Evolutionary conservation across 2,888 invertebrate genomes (phyloP).

Genomic region (Aproaerema taeniolella): DNA sequence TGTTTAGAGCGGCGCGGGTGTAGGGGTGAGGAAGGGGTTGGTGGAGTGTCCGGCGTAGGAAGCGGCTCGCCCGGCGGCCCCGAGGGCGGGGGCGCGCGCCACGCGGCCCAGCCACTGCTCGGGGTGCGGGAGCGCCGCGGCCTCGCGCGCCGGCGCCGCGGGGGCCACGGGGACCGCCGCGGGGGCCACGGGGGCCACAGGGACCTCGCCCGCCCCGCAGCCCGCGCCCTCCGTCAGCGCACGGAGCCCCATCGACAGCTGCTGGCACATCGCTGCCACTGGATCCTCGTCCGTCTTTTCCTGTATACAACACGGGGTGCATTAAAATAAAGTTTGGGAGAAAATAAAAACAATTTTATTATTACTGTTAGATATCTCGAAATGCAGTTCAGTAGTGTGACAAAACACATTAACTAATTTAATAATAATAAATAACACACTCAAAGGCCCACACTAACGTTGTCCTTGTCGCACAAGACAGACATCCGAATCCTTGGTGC

Average conservation of each 20-base stretch:
- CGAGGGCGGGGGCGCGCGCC: slow-evolving; percentile 66
- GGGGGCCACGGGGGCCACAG: slow-evolving; percentile 21
- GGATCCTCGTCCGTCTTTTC: slow-evolving; percentile 50
- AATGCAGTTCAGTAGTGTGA: no score
- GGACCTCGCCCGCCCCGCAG: slow-evolving; percentile 34
- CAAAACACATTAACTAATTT: no score
- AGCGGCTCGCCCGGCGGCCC: slow-evolving; percentile 53
- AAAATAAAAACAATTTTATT: no score
- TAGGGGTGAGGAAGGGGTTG: slow-evolving; percentile 41
- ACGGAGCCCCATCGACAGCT: slow-evolving; percentile 85
- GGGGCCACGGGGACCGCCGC: slow-evolving; percentile 29
- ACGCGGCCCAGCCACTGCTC: slow-evolving; percentile 9
- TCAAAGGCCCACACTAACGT: no score
- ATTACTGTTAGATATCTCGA: no score
- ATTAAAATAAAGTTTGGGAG: no score
- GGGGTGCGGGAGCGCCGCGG: slow-evolving; percentile 35
- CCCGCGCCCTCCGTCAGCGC: slow-evolving; percentile 80
- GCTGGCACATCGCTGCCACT: slow-evolving; percentile 88
- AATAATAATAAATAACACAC: no score
- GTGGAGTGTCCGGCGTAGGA: slow-evolving; percentile 50
- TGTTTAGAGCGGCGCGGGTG: slow-evolving; percentile 27
- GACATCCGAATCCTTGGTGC: no score
- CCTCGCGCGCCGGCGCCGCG: slow-evolving; percentile 24
- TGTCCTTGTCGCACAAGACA: no score
- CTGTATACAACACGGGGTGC: no score